A percentile compares a stretch with the other conserved stretches of the same genome.
Evolutionary conservation across 2,888 invertebrate species (phyloP).

Genomic region (Dascillus cervinus): DNA sequence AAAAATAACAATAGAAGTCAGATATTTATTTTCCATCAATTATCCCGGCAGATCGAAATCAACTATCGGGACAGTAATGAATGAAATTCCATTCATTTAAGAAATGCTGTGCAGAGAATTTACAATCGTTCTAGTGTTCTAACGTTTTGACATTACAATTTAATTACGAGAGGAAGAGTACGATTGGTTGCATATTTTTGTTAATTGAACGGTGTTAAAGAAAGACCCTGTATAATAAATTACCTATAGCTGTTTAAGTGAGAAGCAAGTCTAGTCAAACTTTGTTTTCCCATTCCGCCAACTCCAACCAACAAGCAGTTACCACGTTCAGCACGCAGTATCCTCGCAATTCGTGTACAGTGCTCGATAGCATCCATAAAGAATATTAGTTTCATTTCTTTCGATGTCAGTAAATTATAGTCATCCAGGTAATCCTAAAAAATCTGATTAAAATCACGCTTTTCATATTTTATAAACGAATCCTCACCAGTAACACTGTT

Average conservation of each 20-base stretch:
- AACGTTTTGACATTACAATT: conserved; percentile 1
- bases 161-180: conserved; percentile 1
- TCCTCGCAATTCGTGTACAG: conserved; percentile 74
- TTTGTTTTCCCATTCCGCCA: conserved; percentile 84
- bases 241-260: conserved; percentile 76
- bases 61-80: no score
- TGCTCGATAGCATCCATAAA: conserved; percentile 88
- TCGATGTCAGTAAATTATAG: conserved; percentile 67
- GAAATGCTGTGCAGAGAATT: no score
- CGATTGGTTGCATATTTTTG: not conserved
- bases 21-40: no score
- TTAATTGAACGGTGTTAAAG: no score
- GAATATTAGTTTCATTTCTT: conserved; percentile 78
- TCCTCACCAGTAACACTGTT: conserved; percentile 56
- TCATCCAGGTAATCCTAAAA: conserved; percentile 75
- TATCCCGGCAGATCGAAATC: no score
- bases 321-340: conserved; percentile 78
- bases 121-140: no score
- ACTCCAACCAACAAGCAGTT: conserved; percentile 84
- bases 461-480: conserved; percentile 7
- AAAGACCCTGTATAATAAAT: not conserved
- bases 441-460: no score
- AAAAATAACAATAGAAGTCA: no score
- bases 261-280: conserved; percentile 75
- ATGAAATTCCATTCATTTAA: no score